Conservation (phyloP, 2,888 invertebrate species). For the Stenodema calcarata region DNA sequence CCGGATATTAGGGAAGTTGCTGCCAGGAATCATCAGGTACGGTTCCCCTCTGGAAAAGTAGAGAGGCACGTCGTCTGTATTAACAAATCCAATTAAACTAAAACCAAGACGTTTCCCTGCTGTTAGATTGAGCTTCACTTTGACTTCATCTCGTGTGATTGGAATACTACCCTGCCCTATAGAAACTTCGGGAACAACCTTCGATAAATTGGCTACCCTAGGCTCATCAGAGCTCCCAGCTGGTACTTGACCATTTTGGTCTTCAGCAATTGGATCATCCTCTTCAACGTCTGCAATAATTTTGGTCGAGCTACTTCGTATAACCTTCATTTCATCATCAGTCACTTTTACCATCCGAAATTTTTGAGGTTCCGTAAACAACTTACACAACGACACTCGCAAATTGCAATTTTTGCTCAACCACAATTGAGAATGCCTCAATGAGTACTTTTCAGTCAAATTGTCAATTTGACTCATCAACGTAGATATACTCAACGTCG, state of each 20-base stretch:
- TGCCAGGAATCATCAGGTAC: conserved; percentile 39
- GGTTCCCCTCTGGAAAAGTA: conserved; percentile 38
- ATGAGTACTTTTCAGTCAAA: neutral
- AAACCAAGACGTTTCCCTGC: conserved; percentile 7
- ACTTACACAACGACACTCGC: conserved; percentile 39
- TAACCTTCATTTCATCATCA: neutral
- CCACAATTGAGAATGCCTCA: neutral
- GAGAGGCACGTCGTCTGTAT: conserved; percentile 32
- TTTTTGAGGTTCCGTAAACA: conserved; percentile 30
- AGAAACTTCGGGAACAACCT: neutral
- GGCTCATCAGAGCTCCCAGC: neutral
- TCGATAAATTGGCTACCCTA: neutral
- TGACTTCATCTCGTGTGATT: neutral
- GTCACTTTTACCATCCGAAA: conserved; percentile 9
- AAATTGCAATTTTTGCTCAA: neutral
- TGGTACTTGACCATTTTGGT: neutral
- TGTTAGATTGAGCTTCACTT: neutral
- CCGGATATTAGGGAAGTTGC: neutral
- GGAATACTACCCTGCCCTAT: neutral
- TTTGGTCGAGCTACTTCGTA: neutral
- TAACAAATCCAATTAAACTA: conserved; percentile 44
- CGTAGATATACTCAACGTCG: conserved; percentile 36
- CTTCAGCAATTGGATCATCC: neutral
- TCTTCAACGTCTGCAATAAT: neutral
- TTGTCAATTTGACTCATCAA: neutral